Evolutionary conservation across 2,113 vertebrate genomes (phyloP), one percentile per base, ranked within the genome.

Genomic region (Barbus barbus): DNA sequence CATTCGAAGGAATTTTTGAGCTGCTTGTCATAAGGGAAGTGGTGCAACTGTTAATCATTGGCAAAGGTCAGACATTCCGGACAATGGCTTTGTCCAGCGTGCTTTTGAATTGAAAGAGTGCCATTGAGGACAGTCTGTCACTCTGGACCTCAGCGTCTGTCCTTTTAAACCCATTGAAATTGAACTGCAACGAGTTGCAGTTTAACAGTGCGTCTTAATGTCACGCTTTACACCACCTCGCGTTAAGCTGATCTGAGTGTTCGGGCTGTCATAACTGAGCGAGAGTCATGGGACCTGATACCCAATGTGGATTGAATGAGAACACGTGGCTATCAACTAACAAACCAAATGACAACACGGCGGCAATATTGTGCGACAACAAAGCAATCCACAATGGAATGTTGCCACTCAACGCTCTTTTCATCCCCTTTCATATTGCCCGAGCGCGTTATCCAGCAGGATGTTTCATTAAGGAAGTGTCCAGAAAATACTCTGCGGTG

Each of bases 401-500:
- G 61, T 44, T 61, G 81, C 69, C 67, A 63, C 77, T 85, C 6
- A 12, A 26, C 48, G 53, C 65, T 85, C 61, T 80, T 65, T 36
- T 77, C 14, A 46, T 51, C 31, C 61, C 31, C 44, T 65, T 65
- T 63, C 33, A 8, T 56, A 81, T 78, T n/a, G 33, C 72, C 71
- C 78, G 38, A 33, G 48, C 5, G n/a, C 76, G 89, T 89, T 85
- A 89, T 83, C 51, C 83, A 90, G 90, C 82, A 86, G 78, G 89
- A 90, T 89, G 83, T 88, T 82, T 90, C 87, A 87, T 78, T 84
- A 88, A 91, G 82, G 90, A 90, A 89, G 91, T 90, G 90, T 93
- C 92, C 90, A 83, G 89, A 91, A 89, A 91, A 92, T 87, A 87
- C 82, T 61, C 67, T 1, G 74, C 83, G 90, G 90, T 90, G 86